These are phyloP conservation scores for Petromus typicus DNA, from an alignment of 2,113 vertebrate species.

Conservation along the genomic window DNA sequence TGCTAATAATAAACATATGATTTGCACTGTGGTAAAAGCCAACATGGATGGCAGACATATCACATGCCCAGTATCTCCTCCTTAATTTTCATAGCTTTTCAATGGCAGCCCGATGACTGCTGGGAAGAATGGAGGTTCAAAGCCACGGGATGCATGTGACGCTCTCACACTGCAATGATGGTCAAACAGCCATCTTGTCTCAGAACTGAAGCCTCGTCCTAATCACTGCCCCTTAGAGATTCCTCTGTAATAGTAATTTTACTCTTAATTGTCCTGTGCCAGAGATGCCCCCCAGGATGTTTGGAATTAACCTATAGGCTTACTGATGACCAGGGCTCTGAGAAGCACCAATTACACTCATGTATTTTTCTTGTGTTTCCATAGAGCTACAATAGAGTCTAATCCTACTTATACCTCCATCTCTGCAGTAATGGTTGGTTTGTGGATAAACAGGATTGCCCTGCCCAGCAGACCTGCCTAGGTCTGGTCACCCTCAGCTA, in stretches of 20 bases:
- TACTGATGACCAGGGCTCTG: not conserved
- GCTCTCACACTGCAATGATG: not conserved
- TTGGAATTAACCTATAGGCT: not conserved
- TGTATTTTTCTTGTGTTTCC: not conserved
- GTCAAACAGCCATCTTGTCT: not conserved
- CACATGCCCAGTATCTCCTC: not conserved
- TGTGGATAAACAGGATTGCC: constrained; percentile 24
- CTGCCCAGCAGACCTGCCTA: constrained; percentile 21
- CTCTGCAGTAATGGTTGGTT: not conserved
- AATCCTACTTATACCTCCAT: not conserved
- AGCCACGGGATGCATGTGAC: not conserved
- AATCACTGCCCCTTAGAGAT: not conserved
- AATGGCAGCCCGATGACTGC: not conserved
- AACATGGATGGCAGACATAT: not conserved
- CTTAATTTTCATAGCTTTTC: not conserved
- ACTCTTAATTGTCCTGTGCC: not conserved
- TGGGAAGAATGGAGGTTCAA: not conserved
- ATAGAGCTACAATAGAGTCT: not conserved
- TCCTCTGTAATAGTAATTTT: not conserved
- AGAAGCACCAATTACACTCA: not conserved
- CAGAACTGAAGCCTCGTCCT: not conserved
- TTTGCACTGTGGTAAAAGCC: not conserved
- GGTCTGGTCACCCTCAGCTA: constrained; percentile 4
- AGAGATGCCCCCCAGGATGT: not conserved
- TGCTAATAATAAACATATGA: not conserved